phyloP scores from a whole-genome alignment of 2,888 invertebrate species.

The Callinectes sapidus region DNA sequence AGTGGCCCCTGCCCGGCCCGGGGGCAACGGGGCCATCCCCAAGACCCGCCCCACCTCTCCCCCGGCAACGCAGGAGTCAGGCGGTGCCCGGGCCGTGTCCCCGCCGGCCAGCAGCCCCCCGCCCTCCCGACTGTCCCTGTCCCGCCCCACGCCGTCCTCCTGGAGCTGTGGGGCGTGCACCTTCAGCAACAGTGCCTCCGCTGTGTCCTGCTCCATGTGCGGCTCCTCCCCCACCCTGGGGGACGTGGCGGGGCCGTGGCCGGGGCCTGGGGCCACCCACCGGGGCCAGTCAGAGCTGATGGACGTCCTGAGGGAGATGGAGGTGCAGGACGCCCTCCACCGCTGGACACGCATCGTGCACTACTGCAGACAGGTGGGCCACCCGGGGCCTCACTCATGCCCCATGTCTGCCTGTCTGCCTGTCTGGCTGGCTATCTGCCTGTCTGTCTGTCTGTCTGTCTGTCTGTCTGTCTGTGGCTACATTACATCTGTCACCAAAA shows the following conservation, averaged over 20 bases:
- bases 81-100: conserved; percentile 44
- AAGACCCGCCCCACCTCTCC: conserved; percentile 62
- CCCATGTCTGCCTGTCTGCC: too few relatives aligned
- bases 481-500: background rate
- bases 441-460: background rate
- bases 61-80: conserved; percentile 10
- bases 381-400: too few relatives aligned
- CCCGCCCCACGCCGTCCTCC: conserved; percentile 62
- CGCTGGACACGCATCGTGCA: conserved; percentile 94
- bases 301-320: conserved; percentile 87
- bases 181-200: conserved; percentile 74
- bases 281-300: conserved; percentile 85
- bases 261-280: conserved; percentile 55
- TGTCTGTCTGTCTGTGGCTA: background rate
- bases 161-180: conserved; percentile 76
- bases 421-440: background rate
- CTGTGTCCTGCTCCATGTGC: conserved; percentile 76
- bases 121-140: conserved; percentile 12
- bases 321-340: conserved; percentile 90
- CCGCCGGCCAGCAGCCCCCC: conserved; percentile 55
- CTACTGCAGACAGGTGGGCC: conserved; percentile 86
- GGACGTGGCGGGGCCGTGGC: conserved; percentile 71
- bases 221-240: conserved; percentile 74
- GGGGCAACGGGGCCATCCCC: conserved; percentile 69
- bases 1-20: background rate